A percentile compares a stretch with the other conserved stretches of the same genome.
phyloP scores from a whole-genome alignment of 2,888 invertebrate genomes.

The Pyrocoelia pectoralis region DNA sequence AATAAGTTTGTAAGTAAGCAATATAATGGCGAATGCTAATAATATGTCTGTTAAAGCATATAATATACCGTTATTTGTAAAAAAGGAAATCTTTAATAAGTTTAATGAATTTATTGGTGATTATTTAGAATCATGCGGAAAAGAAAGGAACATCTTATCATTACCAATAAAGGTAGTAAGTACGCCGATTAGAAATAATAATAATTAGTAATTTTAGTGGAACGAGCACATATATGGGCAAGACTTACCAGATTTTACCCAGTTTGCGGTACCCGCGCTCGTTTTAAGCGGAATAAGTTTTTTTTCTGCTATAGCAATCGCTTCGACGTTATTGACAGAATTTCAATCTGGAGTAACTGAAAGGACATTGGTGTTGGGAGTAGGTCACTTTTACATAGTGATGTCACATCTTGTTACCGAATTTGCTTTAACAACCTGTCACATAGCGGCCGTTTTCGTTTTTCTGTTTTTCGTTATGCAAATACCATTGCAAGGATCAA shows the following conservation, averaged over 20 bases:
- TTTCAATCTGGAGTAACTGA: background rate
- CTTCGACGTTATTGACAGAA: background rate
- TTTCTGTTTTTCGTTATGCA: background rate
- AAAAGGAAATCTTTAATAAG: background rate
- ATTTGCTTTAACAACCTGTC: background rate
- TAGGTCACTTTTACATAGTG: background rate
- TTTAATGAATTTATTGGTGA: background rate
- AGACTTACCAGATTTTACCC: background rate
- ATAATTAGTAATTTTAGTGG: background rate
- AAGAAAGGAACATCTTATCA: background rate
- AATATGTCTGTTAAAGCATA: background rate
- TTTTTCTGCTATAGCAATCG: background rate
- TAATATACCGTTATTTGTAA: background rate
- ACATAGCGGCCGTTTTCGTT: background rate
- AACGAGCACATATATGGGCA: constrained; percentile 6
- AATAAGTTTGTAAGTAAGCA: constrained; percentile 70
- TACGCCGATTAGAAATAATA: background rate
- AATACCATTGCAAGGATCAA: background rate
- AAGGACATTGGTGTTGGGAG: background rate
- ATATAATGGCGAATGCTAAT: background rate
- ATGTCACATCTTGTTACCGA: background rate
- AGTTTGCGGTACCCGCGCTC: constrained; percentile 6
- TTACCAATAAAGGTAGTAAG: background rate
- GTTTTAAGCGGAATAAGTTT: background rate
- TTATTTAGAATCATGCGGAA: background rate